These are phyloP conservation scores for Virgularia gustaviana DNA, from an alignment of 92 coral and sea anemone genomes.

Conservation along the genomic window DNA sequence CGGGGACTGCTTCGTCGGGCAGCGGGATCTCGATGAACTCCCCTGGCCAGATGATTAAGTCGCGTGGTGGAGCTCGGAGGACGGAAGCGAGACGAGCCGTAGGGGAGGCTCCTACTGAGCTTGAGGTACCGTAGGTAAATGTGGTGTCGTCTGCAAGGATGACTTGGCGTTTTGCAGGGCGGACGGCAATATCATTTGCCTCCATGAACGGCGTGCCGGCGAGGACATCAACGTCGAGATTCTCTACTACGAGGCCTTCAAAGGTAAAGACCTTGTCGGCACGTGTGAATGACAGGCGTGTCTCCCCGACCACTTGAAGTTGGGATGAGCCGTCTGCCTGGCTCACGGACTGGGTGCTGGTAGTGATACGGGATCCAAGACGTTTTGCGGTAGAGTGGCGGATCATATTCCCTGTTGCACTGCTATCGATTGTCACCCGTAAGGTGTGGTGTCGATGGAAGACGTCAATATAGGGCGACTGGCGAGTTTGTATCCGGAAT, in stretches of 20 bases:
- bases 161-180: constrained; percentile 32
- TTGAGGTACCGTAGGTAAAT: constrained; percentile 35
- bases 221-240: constrained; percentile 28
- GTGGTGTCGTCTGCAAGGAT: constrained; percentile 1
- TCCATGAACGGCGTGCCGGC: constrained; percentile 51
- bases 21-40: constrained; percentile 53
- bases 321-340: constrained; percentile 25
- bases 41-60: constrained; percentile 58
- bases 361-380: background rate
- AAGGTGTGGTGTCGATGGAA: background rate
- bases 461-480: constrained; percentile 21
- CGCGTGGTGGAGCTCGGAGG: constrained; percentile 48
- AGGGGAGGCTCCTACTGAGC: background rate
- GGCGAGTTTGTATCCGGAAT: constrained; percentile 1
- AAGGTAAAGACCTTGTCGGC: background rate
- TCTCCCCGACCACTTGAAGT: constrained; percentile 14
- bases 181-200: constrained; percentile 29
- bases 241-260: constrained; percentile 34
- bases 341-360: constrained; percentile 15
- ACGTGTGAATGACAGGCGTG: background rate
- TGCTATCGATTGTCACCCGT: constrained; percentile 19
- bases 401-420: constrained; percentile 30
- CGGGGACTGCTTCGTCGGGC: constrained; percentile 51
- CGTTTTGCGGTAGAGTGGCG: background rate
- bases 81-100: constrained; percentile 54